Base-by-base conservation (phyloP, 2,888 invertebrate genomes). In the Trissoscelio sp. region DNA sequence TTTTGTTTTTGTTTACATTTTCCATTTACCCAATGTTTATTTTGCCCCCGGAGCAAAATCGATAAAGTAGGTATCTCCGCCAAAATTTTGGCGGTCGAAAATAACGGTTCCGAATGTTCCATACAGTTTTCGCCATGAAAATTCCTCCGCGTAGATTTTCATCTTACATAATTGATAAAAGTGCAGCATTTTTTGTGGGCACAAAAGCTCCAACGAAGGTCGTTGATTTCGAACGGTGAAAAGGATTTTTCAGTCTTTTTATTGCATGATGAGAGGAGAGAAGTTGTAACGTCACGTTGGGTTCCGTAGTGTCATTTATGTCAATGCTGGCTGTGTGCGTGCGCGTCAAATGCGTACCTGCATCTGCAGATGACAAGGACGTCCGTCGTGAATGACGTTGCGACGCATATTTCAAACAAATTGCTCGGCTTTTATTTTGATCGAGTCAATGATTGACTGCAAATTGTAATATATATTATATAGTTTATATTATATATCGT, bases 311-410 rank as follows among this genome's bases (percentile, higher is more conserved):
- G 75, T 75, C 75, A 67, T 67, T 75, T 67, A 51, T 75, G 75
- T 75, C 75, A 75, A 75, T 75, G 75, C 64, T 57, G 58, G 51
- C 20, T 37, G 44, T 66, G 46, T 28, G 62, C 34, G 62, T 42
- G 66, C 18, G 57, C 48, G 57, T 57, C 44, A 14, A 53, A 57
- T n/a, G 28, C 58, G 44, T 64, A 55, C 66, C 58, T 48, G 66
- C 58, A 18, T 66, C 42, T 37, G 75, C 75, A 22, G 51, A 67
- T 53, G 66, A 75, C 75, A 75, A 75, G 75, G 75, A 57, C 75
- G 75, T 58, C 48, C 64, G 73, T 55, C 51, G 37, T 51, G 58
- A 75, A 67, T 67, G 67, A 58, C 67, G 31, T 39, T 66, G 12
- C 16, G 48, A 66, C 48, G 57, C 74, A 24, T 57, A 53, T 53